A percentile compares a stretch with the other conserved stretches of the same genome.
These are phyloP conservation scores for Craniophora ligustri DNA, from an alignment of 2,888 invertebrate genomes.

Conservation along the genomic window DNA sequence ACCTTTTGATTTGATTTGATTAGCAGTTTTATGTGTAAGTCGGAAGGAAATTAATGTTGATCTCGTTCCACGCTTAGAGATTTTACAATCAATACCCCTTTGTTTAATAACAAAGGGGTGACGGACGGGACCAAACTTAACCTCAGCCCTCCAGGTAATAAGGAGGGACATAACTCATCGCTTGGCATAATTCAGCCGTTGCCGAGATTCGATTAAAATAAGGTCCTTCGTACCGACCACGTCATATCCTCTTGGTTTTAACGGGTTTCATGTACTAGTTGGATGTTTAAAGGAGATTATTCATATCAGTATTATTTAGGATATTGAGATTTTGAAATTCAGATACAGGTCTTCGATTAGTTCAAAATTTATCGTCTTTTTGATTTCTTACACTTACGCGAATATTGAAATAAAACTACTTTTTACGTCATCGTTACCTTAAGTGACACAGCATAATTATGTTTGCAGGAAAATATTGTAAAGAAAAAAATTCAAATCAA, in stretches of 20 bases:
- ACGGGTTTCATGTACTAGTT: constrained; percentile 32
- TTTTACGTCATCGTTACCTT: too few species aligned
- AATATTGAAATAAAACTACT: too few species aligned
- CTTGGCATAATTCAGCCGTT: constrained; percentile 56
- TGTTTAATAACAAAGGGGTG: constrained; percentile 43
- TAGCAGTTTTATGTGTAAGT: too few species aligned
- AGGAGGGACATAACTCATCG: constrained; percentile 42
- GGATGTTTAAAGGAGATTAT: constrained; percentile 20
- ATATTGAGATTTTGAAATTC: background rate
- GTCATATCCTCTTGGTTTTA: constrained; percentile 41
- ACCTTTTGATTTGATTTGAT: too few species aligned
- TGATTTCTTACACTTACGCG: too few species aligned
- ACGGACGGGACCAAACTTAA: constrained; percentile 31
- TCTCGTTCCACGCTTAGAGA: background rate
- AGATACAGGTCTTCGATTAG: too few species aligned
- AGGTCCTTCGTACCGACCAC: constrained; percentile 26
- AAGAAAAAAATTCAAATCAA: too few species aligned
- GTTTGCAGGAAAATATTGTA: too few species aligned
- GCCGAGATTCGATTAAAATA: constrained; percentile 50
- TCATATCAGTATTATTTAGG: background rate
- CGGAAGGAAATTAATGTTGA: background rate
- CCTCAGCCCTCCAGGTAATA: constrained; percentile 47
- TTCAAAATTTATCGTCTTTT: too few species aligned
- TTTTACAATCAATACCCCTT: constrained; percentile 16
- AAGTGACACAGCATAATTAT: too few species aligned